Base-by-base conservation (phyloP, 1,140 invertebrate species). In the Acromyrmex echinatior region DNA sequence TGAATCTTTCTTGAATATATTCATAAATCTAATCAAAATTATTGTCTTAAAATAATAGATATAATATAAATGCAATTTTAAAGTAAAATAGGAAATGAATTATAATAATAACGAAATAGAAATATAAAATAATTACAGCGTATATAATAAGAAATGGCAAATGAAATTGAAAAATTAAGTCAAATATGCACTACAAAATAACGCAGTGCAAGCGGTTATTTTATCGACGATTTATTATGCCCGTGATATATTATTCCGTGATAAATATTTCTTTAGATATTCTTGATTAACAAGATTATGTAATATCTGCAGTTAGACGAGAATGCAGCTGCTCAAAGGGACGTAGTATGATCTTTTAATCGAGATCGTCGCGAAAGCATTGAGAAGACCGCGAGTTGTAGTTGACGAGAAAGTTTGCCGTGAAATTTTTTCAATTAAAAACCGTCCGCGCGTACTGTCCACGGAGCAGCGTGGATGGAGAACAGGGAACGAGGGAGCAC, bases 351-450 rank as follows among this genome's bases (percentile, higher is more conserved):
- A 82, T 84, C 80, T 84, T 84, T 84, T 84, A 84, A 84, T 84
- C 80, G 80, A 74, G 35, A 82, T 21, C 35, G 39, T 28, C 9
- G 56, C 14, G 66, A 28, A 39, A 58, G 70, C 53, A 73, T 82
- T 31, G 79, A 60, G 79, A 71, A 31, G 28, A 16, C 39, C 39
- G 80, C 80, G 80, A 76, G 70, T 82, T 66, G 73, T 49, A 62
- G 81, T 70, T 86, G 63, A 78, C 81, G 89, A 88, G 88, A 93
- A 94, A 93, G 92, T 93, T 93, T 71, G 90, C 87, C 90, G 80
- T 91, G 91, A 94, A 93, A 93, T 94, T 94, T 94, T 94, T 94
- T 94, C 93, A 94, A 94, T 94, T 94, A 94, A 94, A 93, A 94
- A 92, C 80, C 88, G 86, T 86, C 90, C 86, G 73, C 88, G 88